phyloP scores from a whole-genome alignment of 2,888 invertebrate species.

The Volucella inanis region DNA sequence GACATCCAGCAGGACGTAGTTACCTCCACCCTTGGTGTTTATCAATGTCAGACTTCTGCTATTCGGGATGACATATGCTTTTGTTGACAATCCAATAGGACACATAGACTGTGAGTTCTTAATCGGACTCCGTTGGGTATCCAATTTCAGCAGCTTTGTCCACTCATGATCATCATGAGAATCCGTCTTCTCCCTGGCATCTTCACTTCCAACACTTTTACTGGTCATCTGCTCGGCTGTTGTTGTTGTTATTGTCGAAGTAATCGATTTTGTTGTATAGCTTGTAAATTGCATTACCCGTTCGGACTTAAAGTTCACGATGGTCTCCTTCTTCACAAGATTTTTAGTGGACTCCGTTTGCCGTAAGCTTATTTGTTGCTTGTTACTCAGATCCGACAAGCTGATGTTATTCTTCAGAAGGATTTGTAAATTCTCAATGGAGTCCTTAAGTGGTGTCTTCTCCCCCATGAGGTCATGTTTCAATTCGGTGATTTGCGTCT shows the following conservation, averaged over 20 bases:
- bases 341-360: slow-evolving; percentile 78
- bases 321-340: slow-evolving; percentile 78
- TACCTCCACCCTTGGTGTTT: slow-evolving; percentile 75
- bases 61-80: slow-evolving; percentile 80
- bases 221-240: slow-evolving; percentile 32
- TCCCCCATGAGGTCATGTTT: slow-evolving; percentile 80
- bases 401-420: slow-evolving; percentile 83
- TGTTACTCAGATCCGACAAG: slow-evolving; percentile 82
- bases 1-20: slow-evolving; percentile 78
- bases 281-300: slow-evolving; percentile 73
- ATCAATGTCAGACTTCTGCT: slow-evolving; percentile 82
- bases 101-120: slow-evolving; percentile 82
- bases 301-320: slow-evolving; percentile 79
- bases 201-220: slow-evolving; percentile 53
- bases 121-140: slow-evolving; percentile 80
- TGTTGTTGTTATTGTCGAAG: slow-evolving; percentile 64
- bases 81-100: slow-evolving; percentile 79
- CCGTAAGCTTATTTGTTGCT: slow-evolving; percentile 81
- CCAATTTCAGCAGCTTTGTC: slow-evolving; percentile 77
- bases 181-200: slow-evolving; percentile 59
- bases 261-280: slow-evolving; percentile 69
- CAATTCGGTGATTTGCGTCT: slow-evolving; percentile 80
- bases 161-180: slow-evolving; percentile 76
- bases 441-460: slow-evolving; percentile 80
- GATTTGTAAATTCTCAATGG: slow-evolving; percentile 83